These are phyloP conservation scores for Podarcis cretensis DNA, from an alignment of 2,113 vertebrate species.

Conservation along the genomic window DNA sequence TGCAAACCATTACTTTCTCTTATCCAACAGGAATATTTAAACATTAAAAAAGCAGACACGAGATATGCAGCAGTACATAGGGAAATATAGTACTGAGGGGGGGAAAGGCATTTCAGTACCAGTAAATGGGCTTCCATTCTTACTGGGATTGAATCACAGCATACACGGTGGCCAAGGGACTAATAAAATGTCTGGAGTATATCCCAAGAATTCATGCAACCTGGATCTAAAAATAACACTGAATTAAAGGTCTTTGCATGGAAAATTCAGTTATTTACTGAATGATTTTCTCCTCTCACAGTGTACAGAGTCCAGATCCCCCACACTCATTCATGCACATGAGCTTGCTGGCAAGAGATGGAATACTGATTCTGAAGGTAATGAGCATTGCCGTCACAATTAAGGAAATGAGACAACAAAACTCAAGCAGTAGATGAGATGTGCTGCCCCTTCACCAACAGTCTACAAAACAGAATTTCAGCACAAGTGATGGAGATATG, in stretches of 20 bases:
- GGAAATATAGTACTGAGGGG: neutral
- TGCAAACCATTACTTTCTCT: neutral
- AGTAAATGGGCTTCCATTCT: neutral
- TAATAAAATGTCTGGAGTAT: neutral
- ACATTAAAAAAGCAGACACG: constrained; percentile 4
- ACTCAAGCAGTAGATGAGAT: constrained; percentile 67
- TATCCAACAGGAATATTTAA: constrained; percentile 1
- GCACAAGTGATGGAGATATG: constrained; percentile 53
- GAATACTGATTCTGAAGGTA: constrained; percentile 33
- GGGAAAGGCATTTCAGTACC: neutral
- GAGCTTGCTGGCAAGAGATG: constrained; percentile 52
- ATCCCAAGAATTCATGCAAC: constrained; percentile 20
- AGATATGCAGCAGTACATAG: neutral
- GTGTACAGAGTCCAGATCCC: constrained; percentile 29
- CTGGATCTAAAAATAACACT: neutral
- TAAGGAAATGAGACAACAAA: constrained; percentile 65
- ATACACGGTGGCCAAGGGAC: neutral
- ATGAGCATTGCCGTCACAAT: constrained; percentile 49
- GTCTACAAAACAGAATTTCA: constrained; percentile 55
- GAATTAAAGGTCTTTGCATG: constrained; percentile 17
- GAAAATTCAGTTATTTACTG: constrained; percentile 10
- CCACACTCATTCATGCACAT: constrained; percentile 36
- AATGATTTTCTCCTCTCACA: constrained; percentile 23
- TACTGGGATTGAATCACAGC: constrained; percentile 12
- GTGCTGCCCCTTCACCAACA: constrained; percentile 59